Evolutionary conservation across 2,888 invertebrate species (phyloP), one percentile per base, ranked within the genome.

Genomic region (Plemyria rubiginata): DNA sequence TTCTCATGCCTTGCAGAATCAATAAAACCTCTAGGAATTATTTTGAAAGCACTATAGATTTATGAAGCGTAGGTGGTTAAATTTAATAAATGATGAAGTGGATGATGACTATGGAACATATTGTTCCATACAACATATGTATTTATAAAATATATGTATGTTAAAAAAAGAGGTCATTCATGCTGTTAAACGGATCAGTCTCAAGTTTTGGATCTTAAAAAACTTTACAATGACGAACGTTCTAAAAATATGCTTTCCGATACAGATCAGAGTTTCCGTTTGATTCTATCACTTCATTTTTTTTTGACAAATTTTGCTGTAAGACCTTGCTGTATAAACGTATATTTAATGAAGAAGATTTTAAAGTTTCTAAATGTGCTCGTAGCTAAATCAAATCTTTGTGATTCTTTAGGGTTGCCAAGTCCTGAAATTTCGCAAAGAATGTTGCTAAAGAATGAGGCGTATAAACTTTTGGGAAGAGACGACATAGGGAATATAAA

Each of bases 321-420:
- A 11, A 38, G 11, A 11, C 36, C 32, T 32, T 32, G 32, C 7
- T 3, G 8, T 32, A 6, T 32, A 32, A 32, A 38, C 36, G 11
- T 38, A 11, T 38, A 38, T 38, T 38, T 38, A 38, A 38, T 38
- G 36, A 38, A 38, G 36, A 38, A 49, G 28, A 49, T 49, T 49
- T 49, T n/a, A n/a, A 49, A 49, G 48, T 49, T 49, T n/a, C 22
- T 16, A 22, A 50, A 52, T 22, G 46, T 46, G 38, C 40, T 40
- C 38, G 52, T 28, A 40, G 41, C 40, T 40, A 40, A 53, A 53
- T 40, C 40, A 53, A 53, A 53, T 53, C 52, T 40, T 22, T 53
- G 28, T 40, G 41, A 53, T 53, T 53, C 52, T 53, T 53, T 53
- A 40, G 28, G 52, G 41, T 45, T 45, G 16, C 45, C 4, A 45